A percentile compares a stretch with the other conserved stretches of the same genome.
Conservation (phyloP, 2,888 invertebrate genomes). For the Pantelozetes paolii region DNA sequence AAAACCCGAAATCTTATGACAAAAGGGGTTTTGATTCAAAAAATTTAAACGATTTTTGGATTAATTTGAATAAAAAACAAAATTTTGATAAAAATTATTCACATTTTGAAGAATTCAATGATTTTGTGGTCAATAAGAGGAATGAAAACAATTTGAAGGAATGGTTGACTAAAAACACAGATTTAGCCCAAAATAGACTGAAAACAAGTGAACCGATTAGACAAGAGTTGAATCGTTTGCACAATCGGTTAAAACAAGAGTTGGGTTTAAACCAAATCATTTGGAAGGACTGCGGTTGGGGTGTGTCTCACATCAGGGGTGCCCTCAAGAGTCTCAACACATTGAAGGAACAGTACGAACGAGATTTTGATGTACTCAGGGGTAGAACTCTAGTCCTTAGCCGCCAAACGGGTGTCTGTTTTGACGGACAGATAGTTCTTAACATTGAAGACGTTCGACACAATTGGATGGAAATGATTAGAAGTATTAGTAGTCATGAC, state of each 20-base stretch:
- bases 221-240: slow-evolving; percentile 68
- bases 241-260: slow-evolving; percentile 59
- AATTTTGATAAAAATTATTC: too few relatives aligned
- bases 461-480: slow-evolving; percentile 83
- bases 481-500: slow-evolving; percentile 13
- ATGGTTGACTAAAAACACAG: slow-evolving; percentile 70
- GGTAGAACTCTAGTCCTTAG: slow-evolving; percentile 70
- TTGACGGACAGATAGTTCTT: slow-evolving; percentile 82
- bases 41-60: too few relatives aligned
- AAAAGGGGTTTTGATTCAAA: too few relatives aligned
- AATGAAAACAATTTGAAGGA: slow-evolving; percentile 29
- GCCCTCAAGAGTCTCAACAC: slow-evolving; percentile 77
- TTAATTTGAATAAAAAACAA: too few relatives aligned
- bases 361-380: slow-evolving; percentile 63
- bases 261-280: slow-evolving; percentile 61
- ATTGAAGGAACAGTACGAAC: slow-evolving; percentile 68
- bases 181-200: slow-evolving; percentile 64
- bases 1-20: too few relatives aligned
- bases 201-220: slow-evolving; percentile 64
- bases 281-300: slow-evolving; percentile 54
- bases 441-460: slow-evolving; percentile 88
- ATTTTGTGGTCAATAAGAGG: slow-evolving; percentile 27
- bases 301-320: slow-evolving; percentile 74
- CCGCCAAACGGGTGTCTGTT: slow-evolving; percentile 81
- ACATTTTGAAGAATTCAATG: slow-evolving; percentile 36